phyloP scores from a whole-genome alignment of 1,140 invertebrate species.

The Drosophila seguyi region DNA sequence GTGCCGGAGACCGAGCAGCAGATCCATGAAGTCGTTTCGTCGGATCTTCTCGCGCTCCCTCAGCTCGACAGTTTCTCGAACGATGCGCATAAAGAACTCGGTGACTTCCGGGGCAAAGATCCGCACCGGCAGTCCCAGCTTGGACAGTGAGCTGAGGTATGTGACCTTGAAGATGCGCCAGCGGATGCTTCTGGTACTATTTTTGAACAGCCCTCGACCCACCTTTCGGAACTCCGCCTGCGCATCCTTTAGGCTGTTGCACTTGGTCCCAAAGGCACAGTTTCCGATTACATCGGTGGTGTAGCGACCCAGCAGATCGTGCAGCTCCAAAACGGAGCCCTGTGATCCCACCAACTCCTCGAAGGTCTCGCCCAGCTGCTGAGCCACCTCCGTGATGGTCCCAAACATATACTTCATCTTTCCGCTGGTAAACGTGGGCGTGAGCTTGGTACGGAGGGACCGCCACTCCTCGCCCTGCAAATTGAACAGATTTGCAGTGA shows the following conservation, averaged over 20 bases:
- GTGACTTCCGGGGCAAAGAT: background rate
- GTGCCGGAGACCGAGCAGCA: background rate
- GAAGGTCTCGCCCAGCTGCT: background rate
- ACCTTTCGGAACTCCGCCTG: background rate
- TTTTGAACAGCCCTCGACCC: background rate
- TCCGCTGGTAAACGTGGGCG: background rate
- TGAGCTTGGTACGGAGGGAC: background rate
- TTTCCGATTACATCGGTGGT: slow-evolving; percentile 3
- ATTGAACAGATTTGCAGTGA: background rate
- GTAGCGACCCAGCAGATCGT: slow-evolving; percentile 1
- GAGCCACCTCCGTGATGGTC: background rate
- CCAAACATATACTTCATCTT: slow-evolving; percentile 3
- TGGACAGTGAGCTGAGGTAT: background rate
- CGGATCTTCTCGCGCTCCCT: too few relatives aligned
- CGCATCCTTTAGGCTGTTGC: background rate
- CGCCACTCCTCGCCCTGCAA: slow-evolving; percentile 4
- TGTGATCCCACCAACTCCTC: slow-evolving; percentile 1
- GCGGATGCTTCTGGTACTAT: background rate
- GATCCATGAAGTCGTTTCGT: too few relatives aligned
- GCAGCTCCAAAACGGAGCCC: background rate
- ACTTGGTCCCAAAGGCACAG: slow-evolving; percentile 1
- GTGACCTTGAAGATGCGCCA: background rate
- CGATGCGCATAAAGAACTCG: slow-evolving; percentile 2
- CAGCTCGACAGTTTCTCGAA: too few relatives aligned
- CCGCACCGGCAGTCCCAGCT: background rate